Evolutionary conservation across 1,140 invertebrate genomes (phyloP), one percentile per base, ranked within the genome.

Genomic region (Lineus longissimus): DNA sequence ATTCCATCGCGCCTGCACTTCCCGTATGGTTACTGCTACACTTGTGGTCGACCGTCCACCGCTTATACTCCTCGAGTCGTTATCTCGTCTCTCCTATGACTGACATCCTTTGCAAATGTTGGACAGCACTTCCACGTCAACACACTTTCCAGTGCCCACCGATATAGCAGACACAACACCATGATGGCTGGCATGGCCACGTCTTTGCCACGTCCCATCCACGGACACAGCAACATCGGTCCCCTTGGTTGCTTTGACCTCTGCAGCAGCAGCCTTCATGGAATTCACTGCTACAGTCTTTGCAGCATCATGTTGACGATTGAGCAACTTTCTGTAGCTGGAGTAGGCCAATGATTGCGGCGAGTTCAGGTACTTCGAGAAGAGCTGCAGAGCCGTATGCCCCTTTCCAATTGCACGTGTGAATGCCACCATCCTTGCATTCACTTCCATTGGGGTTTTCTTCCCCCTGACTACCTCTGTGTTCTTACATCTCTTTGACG

Each of bases 81-180:
- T 29, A 7, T 58, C 56, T 58, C 31, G 29, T 58, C 33, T 58
- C 30, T 57, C 55, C 25, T 30, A 58, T 22, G 2, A 27, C 7
- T 58, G 56, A 33, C 56, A 58, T 22, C 23, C 15, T 41, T 58
- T 58, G 31, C 54, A 55, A 15, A 58, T 58, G 33, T 43, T 43
- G 27, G 56, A 58, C 7, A 58, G 56, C 7, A 43, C 31, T 58
- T 58, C 25, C 9, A 30, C 25, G 9, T 58, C 56, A 9, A 58
- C 25, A 33, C 56, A 58, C 33, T 58, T 40, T 22, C 56, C 55
- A 31, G 19, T 57, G 29, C 30, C 55, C 22, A 57, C 55, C 19
- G 55, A 57, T 23, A 57, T 57, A 1, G 55, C 22, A 57, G 55
- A 27, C 19, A 57, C 55, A 19, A 57, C 55, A 23, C 0, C 54